Conservation (phyloP, 2,888 invertebrate species). For the Dryobotodes eremita region DNA sequence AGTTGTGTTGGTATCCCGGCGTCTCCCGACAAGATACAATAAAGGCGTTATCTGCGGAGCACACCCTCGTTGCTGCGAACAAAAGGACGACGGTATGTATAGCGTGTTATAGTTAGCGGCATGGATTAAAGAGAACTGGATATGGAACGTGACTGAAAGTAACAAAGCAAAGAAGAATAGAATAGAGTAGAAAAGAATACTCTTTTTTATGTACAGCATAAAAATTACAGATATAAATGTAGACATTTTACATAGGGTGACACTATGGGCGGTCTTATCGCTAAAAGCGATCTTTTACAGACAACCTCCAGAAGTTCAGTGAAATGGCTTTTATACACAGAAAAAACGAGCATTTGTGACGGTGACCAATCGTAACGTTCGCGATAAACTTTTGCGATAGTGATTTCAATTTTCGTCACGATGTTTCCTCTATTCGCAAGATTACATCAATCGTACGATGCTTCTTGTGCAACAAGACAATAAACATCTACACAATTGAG, state of each 20-base stretch:
- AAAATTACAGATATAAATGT: too few relatives aligned
- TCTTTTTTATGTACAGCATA: too few relatives aligned
- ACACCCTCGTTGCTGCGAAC: conserved; percentile 74
- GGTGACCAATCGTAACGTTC: too few relatives aligned
- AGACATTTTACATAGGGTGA: too few relatives aligned
- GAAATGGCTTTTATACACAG: too few relatives aligned
- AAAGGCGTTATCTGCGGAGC: conserved; percentile 72
- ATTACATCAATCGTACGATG: background rate
- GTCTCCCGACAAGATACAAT: conserved; percentile 76
- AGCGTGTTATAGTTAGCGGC: conserved; percentile 58
- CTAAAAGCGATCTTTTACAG: too few relatives aligned
- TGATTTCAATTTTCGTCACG: background rate
- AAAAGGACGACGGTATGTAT: conserved; percentile 70
- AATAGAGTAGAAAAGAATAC: too few relatives aligned
- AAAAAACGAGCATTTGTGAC: too few relatives aligned
- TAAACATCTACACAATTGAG: background rate
- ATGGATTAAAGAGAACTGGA: conserved; percentile 48
- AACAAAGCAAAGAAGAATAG: background rate
- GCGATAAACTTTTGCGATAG: background rate
- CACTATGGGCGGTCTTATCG: too few relatives aligned
- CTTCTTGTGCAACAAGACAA: background rate
- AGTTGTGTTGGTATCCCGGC: conserved; percentile 71
- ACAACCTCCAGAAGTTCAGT: too few relatives aligned
- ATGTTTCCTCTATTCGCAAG: background rate
- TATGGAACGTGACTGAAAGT: conserved; percentile 4